Conservation (phyloP, 2,888 invertebrate species). For the Harpalus rufipes region DNA sequence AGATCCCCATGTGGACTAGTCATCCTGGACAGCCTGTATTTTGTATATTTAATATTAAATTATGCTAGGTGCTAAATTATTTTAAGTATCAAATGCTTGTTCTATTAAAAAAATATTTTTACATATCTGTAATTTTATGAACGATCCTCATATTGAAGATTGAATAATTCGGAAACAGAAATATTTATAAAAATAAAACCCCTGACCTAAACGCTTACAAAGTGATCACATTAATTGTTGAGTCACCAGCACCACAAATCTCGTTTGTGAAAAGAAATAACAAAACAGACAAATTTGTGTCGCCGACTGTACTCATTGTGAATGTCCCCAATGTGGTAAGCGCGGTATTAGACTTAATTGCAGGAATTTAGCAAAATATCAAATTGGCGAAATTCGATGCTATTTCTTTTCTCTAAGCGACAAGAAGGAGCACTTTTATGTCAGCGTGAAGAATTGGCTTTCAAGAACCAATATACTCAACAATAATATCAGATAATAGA, state of each 20-base stretch:
- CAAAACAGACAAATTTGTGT: not conserved
- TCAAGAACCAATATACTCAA: conserved; percentile 43
- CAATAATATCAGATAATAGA: conserved; percentile 42
- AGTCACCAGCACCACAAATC: not conserved
- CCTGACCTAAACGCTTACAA: not conserved
- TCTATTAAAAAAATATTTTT: no score
- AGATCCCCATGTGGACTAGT: no score
- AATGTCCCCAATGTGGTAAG: not conserved
- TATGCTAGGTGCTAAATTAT: no score
- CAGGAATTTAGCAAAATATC: conserved; percentile 20
- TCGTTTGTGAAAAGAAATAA: not conserved
- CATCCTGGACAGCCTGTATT: no score
- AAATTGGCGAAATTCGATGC: conserved; percentile 25
- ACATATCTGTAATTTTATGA: no score
- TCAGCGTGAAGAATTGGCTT: conserved; percentile 14
- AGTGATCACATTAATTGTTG: not conserved
- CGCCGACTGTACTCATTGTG: conserved; percentile 15
- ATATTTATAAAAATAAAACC: not conserved
- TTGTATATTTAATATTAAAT: no score
- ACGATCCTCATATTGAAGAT: no score
- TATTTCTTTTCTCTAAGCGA: conserved; percentile 20
- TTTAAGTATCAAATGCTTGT: no score
- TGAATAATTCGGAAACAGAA: no score
- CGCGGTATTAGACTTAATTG: conserved; percentile 21
- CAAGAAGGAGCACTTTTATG: conserved; percentile 5